Evolutionary conservation across 2,888 invertebrate species (phyloP).

Genomic region (Cryptus viduatorius): DNA sequence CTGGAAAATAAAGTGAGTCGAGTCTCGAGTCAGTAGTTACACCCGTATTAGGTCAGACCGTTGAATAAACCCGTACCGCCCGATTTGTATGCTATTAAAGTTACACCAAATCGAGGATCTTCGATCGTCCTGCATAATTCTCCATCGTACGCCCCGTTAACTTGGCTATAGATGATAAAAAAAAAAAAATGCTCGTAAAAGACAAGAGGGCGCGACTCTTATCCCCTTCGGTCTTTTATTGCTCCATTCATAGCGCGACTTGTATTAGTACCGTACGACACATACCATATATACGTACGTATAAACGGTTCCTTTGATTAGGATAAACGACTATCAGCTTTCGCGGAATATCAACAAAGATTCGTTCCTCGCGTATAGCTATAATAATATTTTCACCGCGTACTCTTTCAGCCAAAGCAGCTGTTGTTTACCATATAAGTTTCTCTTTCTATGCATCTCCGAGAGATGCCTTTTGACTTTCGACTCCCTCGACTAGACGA

Average conservation of each 20-base stretch:
- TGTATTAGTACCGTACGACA: conserved; percentile 52
- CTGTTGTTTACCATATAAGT: conserved; percentile 29
- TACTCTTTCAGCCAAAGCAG: background rate
- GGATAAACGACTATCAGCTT: conserved; percentile 58
- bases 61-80: conserved; percentile 77
- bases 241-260: conserved; percentile 78
- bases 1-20: conserved; percentile 44
- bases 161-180: conserved; percentile 59
- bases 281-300: conserved; percentile 22
- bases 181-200: conserved; percentile 77
- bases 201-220: conserved; percentile 68
- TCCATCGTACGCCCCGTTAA: conserved; percentile 75
- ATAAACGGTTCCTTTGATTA: conserved; percentile 46
- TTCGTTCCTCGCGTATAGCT: conserved; percentile 15
- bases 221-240: conserved; percentile 73
- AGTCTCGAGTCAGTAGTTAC: conserved; percentile 66
- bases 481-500: background rate
- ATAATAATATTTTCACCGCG: conserved; percentile 10
- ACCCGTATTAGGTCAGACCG: conserved; percentile 78
- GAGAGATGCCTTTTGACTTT: conserved; percentile 23
- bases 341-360: conserved; percentile 53
- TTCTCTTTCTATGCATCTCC: conserved; percentile 25
- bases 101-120: conserved; percentile 75
- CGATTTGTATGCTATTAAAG: conserved; percentile 81
- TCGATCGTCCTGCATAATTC: conserved; percentile 79